Conservation (phyloP, 2,797 vertebrate species). For the Selene dorsalis region DNA sequence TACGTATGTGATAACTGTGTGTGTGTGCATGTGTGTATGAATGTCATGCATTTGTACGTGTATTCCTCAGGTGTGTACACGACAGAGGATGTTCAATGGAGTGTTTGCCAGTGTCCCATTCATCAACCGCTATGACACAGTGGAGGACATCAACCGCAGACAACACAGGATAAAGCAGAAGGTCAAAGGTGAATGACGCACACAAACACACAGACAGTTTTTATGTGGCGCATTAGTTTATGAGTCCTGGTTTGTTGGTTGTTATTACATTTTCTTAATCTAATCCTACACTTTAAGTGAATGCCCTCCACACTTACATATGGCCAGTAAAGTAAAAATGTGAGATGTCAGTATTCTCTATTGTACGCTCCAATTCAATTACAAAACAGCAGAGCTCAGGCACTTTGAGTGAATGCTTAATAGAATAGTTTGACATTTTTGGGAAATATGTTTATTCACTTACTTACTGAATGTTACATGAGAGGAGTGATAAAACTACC, state of each 20-base stretch:
- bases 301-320: neutral
- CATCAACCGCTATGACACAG: slow-evolving; percentile 87
- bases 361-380: neutral
- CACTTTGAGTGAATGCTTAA: neutral
- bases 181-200: slow-evolving; percentile 82
- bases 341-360: neutral
- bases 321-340: neutral
- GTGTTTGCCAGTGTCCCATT: slow-evolving; percentile 85
- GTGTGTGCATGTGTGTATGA: neutral
- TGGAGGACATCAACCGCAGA: slow-evolving; percentile 80
- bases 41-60: slow-evolving; percentile 16
- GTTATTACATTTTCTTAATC: neutral
- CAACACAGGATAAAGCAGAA: slow-evolving; percentile 79
- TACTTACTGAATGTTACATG: neutral
- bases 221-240: neutral
- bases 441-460: neutral
- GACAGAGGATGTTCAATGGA: slow-evolving; percentile 87
- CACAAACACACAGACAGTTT: neutral
- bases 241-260: neutral
- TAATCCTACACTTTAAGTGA: neutral
- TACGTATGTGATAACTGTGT: neutral
- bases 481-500: neutral
- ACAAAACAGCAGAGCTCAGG: neutral
- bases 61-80: slow-evolving; percentile 86
- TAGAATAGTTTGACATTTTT: neutral